Evolutionary conservation across 1,140 invertebrate species (phyloP), one percentile per base, ranked within the genome.

Genomic region (Lucilia sericata): DNA sequence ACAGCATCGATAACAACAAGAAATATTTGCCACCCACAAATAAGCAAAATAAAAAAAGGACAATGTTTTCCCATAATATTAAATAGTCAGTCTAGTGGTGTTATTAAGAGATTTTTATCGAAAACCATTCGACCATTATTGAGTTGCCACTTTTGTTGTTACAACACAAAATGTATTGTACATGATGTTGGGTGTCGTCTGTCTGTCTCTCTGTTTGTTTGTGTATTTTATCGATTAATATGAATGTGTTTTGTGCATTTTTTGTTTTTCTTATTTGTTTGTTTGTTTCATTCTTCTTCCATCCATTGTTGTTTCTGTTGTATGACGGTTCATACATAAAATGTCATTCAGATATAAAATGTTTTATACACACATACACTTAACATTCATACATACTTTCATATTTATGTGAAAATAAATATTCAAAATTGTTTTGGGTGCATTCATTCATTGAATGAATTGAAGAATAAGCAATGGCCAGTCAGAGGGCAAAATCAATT

Each of bases 31-130:
- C 51, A 10, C 13, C 51, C 51, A n/a, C 65, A 21, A 70, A 70
- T 70, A 21, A 42, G 65, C 17, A 12, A 21, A 25, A 70, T 70
- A 21, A 19, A 70, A n/a, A 60, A 60, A 60, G 8, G 0, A 70
- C 5, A 70, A 70, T 70, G 65, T 70, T 70, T 19, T 60, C 14
- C 55, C n/a, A 60, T 60, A 60, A 60, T 60, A 60, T 60, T 21
- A 25, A 70, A 70, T 70, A 55, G 51, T 17, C 13, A 55, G 76
- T n/a, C 76, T 80, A 19, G 76, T 80, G 19, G 42, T 21, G 76
- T 49, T 80, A 80, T 80, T 80, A 80, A 80, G 42, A 80, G 76
- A 80, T 80, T 80, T 80, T 49, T 80, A 80, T 80, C 76, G 76
- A 80, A 80, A 51, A 17, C 42, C 47, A 80, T 80, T 80, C 42